phyloP scores from a whole-genome alignment of 2,888 invertebrate species.

The Apotomis turbidana region DNA sequence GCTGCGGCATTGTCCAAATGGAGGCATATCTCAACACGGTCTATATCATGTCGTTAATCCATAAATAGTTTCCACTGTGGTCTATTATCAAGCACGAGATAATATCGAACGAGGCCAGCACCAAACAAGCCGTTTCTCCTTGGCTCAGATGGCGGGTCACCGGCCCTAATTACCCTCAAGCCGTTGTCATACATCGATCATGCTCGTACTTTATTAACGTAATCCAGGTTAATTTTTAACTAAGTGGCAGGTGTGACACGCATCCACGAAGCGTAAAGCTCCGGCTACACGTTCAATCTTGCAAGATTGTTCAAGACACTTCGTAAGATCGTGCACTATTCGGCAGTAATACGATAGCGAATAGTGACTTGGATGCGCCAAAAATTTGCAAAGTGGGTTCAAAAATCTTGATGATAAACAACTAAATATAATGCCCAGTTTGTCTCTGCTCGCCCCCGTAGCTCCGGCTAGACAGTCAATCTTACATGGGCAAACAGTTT shows the following conservation, averaged over 20 bases:
- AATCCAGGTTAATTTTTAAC: slow-evolving; percentile 19
- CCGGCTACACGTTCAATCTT: too few species aligned
- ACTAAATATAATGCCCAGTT: too few species aligned
- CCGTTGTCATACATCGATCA: slow-evolving; percentile 37
- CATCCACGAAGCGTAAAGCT: background rate
- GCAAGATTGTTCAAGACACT: too few species aligned
- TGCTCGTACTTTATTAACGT: slow-evolving; percentile 23
- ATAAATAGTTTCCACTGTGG: slow-evolving; percentile 27
- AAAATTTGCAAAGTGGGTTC: too few species aligned
- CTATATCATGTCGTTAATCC: slow-evolving; percentile 10
- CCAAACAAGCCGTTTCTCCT: slow-evolving; percentile 38
- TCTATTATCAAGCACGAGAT: slow-evolving; percentile 31
- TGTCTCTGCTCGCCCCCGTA: too few species aligned
- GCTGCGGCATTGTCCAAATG: too few species aligned
- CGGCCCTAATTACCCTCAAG: slow-evolving; percentile 33
- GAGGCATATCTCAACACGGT: background rate
- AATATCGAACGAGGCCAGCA: slow-evolving; percentile 29
- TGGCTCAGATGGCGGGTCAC: slow-evolving; percentile 35
- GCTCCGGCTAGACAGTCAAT: too few species aligned
- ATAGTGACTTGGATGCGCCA: too few species aligned
- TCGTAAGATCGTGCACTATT: too few species aligned
- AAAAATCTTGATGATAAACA: too few species aligned
- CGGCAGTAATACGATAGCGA: background rate
- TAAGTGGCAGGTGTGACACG: background rate
- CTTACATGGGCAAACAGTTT: too few species aligned